Percentiles rank a stretch among this genome's conserved stretches.
These are phyloP conservation scores for Drosophila gunungcola DNA, from an alignment of 1,140 invertebrate genomes.

Conservation along the genomic window DNA sequence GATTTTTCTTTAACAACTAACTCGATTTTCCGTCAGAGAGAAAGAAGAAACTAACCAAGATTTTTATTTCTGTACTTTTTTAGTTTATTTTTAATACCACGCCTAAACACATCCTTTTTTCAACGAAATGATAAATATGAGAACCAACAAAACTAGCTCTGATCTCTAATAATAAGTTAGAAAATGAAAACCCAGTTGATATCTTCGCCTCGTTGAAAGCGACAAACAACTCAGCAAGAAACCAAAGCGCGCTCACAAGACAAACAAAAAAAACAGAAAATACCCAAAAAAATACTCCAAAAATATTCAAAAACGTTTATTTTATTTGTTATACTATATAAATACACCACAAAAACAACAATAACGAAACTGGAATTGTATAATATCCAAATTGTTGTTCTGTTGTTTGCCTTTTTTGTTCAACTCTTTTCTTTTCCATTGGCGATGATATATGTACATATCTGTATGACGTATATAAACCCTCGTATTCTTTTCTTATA, in stretches of 20 bases:
- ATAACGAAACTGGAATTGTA: conserved; percentile 30
- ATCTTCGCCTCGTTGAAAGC: conserved; percentile 63
- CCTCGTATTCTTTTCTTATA: conserved; percentile 39
- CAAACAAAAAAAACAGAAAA: conserved; percentile 50
- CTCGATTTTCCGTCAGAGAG: conserved; percentile 33
- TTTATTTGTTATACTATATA: conserved; percentile 40
- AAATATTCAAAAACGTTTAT: conserved; percentile 45
- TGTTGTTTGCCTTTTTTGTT: conserved; percentile 59
- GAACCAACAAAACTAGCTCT: conserved; percentile 70
- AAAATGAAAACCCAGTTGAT: conserved; percentile 63
- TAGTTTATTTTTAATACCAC: conserved; percentile 74
- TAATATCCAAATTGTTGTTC: conserved; percentile 56
- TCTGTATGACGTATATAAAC: conserved; percentile 53
- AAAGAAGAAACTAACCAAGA: conserved; percentile 47
- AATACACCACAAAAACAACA: conserved; percentile 46
- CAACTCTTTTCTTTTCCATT: conserved; percentile 55
- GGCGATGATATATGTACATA: conserved; percentile 58
- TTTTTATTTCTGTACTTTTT: conserved; percentile 71
- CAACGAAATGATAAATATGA: conserved; percentile 84
- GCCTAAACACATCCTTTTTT: conserved; percentile 85
- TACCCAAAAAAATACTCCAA: conserved; percentile 43
- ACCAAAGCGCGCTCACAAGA: conserved; percentile 65
- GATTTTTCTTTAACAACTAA: conserved; percentile 64
- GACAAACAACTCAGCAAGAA: conserved; percentile 63
- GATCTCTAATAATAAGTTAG: conserved; percentile 54